phyloP scores from a whole-genome alignment of 23 tunicate species.

The Clavelina lepadiformis region DNA sequence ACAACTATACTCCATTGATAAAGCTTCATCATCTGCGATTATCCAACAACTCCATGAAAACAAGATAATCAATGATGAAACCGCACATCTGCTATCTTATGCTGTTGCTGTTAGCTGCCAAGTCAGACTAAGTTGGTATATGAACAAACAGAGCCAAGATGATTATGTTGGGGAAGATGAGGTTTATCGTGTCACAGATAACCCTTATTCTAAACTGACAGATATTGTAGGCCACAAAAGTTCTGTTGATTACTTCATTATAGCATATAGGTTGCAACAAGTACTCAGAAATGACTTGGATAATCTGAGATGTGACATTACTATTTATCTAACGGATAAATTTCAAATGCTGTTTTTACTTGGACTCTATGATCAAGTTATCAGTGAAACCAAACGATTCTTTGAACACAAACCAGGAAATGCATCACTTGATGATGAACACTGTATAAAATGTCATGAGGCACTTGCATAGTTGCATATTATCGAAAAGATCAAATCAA shows the following conservation, averaged over 20 bases:
- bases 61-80: not conserved
- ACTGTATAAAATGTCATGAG: too few species aligned
- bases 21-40: not conserved
- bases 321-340: too few species aligned
- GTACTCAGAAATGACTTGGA: too few species aligned
- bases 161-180: not conserved
- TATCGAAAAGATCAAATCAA: too few species aligned
- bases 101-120: not conserved
- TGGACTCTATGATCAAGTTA: too few species aligned
- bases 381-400: too few species aligned
- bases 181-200: not conserved
- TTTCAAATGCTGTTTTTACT: too few species aligned
- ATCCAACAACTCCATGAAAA: not conserved
- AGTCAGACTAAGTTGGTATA: not conserved
- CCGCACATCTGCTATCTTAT: not conserved
- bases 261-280: not conserved
- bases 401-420: too few species aligned
- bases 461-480: too few species aligned
- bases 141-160: not conserved
- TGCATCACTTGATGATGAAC: too few species aligned
- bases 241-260: not conserved
- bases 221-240: not conserved
- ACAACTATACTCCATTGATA: not conserved
- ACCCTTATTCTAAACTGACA: too few species aligned
- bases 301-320: too few species aligned